phyloP scores from a whole-genome alignment of 2,888 invertebrate species.

The Melolontha melolontha region DNA sequence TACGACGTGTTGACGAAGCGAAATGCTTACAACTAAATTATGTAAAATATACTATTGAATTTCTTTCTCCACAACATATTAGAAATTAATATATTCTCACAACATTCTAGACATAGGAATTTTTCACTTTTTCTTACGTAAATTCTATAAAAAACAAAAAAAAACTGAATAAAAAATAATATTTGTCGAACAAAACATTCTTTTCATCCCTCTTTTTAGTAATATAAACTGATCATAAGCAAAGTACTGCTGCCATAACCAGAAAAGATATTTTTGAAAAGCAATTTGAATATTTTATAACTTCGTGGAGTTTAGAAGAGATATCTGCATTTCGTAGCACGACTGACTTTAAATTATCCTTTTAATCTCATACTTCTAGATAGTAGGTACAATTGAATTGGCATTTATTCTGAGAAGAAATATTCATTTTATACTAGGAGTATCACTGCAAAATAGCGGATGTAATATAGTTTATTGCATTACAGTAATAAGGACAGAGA shows the following conservation, averaged over 20 bases:
- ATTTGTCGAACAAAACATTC: too few species aligned
- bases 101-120: too few species aligned
- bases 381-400: constrained; percentile 20
- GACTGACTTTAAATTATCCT: constrained; percentile 26
- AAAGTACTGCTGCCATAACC: constrained; percentile 1
- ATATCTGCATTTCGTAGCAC: constrained; percentile 12
- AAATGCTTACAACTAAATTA: too few species aligned
- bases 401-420: constrained; percentile 15
- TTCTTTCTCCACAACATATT: too few species aligned
- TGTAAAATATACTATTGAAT: too few species aligned
- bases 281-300: constrained; percentile 2
- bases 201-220: too few species aligned
- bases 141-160: too few species aligned
- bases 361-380: constrained; percentile 19
- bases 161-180: too few species aligned
- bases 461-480: background rate
- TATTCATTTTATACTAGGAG: background rate
- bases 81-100: too few species aligned
- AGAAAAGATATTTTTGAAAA: background rate
- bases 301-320: constrained; percentile 1
- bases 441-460: background rate
- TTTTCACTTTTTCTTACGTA: too few species aligned
- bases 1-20: too few species aligned
- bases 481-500: background rate
- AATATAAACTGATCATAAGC: background rate